Base-by-base conservation (phyloP, 2,888 invertebrate genomes). In the Limnephilus marmoratus region DNA sequence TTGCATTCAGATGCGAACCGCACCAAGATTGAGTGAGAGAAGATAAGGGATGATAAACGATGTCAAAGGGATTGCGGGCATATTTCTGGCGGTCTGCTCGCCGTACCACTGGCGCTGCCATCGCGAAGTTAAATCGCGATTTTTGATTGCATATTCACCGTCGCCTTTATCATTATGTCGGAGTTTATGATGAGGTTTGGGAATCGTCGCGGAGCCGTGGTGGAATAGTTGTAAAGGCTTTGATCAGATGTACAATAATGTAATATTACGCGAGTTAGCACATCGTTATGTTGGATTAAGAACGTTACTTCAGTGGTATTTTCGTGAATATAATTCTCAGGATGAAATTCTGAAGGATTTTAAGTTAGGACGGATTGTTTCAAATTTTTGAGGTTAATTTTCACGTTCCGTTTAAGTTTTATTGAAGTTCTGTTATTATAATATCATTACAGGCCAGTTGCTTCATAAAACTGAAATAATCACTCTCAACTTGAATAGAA, bases 21-120 rank as follows among this genome's bases (percentile, higher is more conserved):
- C 92, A 92, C 91, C 93, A 91, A 92, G 93, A 93, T 93, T 92
- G 92, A 93, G 92, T 83, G 90, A 82, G 86, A 90, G 81, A 53
- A 92, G 93, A 93, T 93, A 91, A 90, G 53, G 37, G 68, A 53
- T 53, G 87, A 87, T 87, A 87, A 87, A 87, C 87, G 87, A 91
- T 92, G 91, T 93, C 93, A 93, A 92, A 91, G 92, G 91, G 91
- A 91, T 90, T 41, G 45, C 85, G 85, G 82, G 82, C 24, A 68
- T 68, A 68, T 68, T 68, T 68, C 68, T 68, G 68, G 53, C 53
- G 53, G 53, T 18, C 53, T 53, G 53, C 5, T 53, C 53, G 15
- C 18, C 68, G 2, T 68, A 24, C 68, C 24, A 13, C 68, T 24
- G 68, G 12, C 24, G 68, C 68, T n/a, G 68, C 68, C 24, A 68